Percentiles rank a stretch among this genome's conserved stretches.
Evolutionary conservation across 1,140 invertebrate species (phyloP).

Genomic region (Bombus difficillimus): DNA sequence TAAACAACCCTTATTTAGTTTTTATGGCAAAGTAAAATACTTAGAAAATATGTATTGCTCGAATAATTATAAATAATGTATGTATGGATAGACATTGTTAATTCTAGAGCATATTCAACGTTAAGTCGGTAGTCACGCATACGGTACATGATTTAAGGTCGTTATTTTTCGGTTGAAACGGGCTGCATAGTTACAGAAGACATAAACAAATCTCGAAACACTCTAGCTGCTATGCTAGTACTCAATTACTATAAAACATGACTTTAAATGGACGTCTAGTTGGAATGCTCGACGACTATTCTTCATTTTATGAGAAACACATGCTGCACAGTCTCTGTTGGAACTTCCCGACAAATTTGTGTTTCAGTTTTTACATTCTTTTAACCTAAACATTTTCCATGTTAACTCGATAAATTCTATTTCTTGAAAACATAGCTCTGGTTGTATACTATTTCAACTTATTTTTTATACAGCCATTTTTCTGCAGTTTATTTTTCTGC

Average conservation of each 20-base stretch:
- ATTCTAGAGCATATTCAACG: not conserved
- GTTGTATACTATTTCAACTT: not conserved
- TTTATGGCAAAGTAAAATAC: too few relatives aligned
- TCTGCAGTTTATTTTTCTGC: not conserved
- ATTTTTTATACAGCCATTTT: not conserved
- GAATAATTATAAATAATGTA: too few relatives aligned
- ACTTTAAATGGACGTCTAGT: not conserved
- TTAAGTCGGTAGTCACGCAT: not conserved
- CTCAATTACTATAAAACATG: not conserved
- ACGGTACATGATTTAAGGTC: not conserved
- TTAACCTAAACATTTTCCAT: not conserved
- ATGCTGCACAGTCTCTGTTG: not conserved
- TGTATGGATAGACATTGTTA: not conserved
- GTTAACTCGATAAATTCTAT: not conserved
- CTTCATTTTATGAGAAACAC: conserved; percentile 1
- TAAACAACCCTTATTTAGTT: not conserved
- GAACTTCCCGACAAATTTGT: not conserved
- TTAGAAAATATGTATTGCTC: too few relatives aligned
- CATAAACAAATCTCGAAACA: conserved; percentile 1
- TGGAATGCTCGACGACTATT: not conserved
- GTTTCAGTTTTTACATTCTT: not conserved
- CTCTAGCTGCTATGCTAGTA: not conserved
- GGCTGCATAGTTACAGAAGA: not conserved
- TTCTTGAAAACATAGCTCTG: not conserved
- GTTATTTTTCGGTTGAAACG: not conserved